Base-by-base conservation (phyloP, 2,888 invertebrate genomes). In the Coremacera marginata region DNA sequence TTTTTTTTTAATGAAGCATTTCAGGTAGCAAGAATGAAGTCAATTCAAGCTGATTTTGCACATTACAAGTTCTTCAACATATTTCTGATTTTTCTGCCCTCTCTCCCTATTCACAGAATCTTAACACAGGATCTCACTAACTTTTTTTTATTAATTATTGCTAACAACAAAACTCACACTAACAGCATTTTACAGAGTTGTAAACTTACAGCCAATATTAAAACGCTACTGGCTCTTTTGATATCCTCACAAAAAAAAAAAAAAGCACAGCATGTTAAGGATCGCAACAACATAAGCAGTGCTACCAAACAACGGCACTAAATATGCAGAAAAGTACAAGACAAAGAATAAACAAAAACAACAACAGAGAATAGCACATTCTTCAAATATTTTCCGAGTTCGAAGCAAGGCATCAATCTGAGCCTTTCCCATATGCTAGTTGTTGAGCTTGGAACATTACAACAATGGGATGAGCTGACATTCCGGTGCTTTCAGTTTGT, bases 401-500 rank as follows among this genome's bases (percentile, higher is more conserved):
- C 22, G 44, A 44, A 44, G 44, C 44, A 2, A 68, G 51, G 25
- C 51, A 51, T 68, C 27, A 34, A 63, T 31, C 27, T 34, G 16
- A 27, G 14, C 60, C 14, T 60, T 49, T 11, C 44, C 11, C 44
- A 44, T 44, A 44, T 44, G 44, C 11, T 44, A 44, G 11, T 14
- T 44, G 44, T 44, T 44, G 44, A 44, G 44, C 44, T 44, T 44
- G 11, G 44, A 44, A 44, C 44, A 44, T 44, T 11, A 31, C 27
- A 60, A 5, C 11, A 34, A 34, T 14, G 70, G 34, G 34, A 55
- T 70, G 70, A 55, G 31, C 55, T 22, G 37, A 55, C 70, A 70
- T 55, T 70, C 70, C 70, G 8, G n/a, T 22, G 25, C 25, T 31
- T 31, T n/a, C 70, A 27, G 70, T 52, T 70, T 65, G 70, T 55